A percentile compares a stretch with the other conserved stretches of the same genome.
These are phyloP conservation scores for Marisa cornuarietis DNA, from an alignment of 1,140 invertebrate species.

Conservation along the genomic window DNA sequence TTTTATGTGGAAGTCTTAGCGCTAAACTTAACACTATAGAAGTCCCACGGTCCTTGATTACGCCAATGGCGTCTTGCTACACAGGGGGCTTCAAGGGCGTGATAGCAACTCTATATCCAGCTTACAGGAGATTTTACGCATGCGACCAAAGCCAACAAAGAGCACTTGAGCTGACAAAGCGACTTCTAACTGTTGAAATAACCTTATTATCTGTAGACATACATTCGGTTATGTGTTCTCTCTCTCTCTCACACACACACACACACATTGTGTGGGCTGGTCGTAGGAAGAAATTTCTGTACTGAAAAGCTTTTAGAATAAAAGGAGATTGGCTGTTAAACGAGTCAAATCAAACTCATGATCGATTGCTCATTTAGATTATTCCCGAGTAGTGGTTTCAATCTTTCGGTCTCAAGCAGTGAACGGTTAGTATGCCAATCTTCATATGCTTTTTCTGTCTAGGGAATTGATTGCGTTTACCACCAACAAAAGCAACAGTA, in stretches of 20 bases:
- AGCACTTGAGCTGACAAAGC: not conserved
- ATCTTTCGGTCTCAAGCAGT: no score
- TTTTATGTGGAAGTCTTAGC: no score
- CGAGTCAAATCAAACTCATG: no score
- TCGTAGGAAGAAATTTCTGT: not conserved
- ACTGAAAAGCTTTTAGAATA: not conserved
- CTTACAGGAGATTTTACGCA: no score
- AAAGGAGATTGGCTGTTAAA: not conserved
- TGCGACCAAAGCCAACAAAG: not conserved
- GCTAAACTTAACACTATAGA: not conserved
- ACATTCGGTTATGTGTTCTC: not conserved
- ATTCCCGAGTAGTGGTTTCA: no score
- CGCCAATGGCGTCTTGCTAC: not conserved
- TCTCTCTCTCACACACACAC: conserved; percentile 3
- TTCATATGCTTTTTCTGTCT: no score
- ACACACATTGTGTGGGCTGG: not conserved
- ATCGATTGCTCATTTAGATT: no score
- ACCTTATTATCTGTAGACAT: not conserved
- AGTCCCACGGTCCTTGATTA: not conserved
- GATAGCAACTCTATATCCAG: no score
- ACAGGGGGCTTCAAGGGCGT: not conserved
- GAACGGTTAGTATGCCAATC: no score
- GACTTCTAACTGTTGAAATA: not conserved
- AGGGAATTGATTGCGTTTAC: no score
- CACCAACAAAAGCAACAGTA: no score